Base-by-base conservation (phyloP, 1,140 invertebrate species). In the Saccostrea cuccullata region DNA sequence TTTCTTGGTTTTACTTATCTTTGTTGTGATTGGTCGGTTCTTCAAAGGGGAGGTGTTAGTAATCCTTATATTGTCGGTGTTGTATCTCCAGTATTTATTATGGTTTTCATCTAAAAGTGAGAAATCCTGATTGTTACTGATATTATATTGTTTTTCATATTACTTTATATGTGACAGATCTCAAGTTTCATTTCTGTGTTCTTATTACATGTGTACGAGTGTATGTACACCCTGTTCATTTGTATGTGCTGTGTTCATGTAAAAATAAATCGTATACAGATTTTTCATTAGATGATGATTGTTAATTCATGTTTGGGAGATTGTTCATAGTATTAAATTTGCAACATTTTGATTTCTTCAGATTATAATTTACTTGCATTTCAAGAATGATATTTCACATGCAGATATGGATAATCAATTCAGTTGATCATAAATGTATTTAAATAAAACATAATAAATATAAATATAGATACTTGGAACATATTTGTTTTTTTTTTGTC, bases 31-130 rank as follows among this genome's bases (percentile, higher is more conserved):
- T 84, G 82, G 86, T 47, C 26, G 60, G 11, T 77, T 87, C 40
- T 77, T 87, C 60, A 87, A 84, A 67, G 86, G 86, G 47, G 82
- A 83, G 60, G 82, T 87, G 13, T 23, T 87, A 20, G 60, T 84
- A 60, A 60, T 87, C 15, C 60, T 77, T n/a, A 23, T 87, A 23
- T 8, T 87, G 40, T 82, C 86, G 26, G 60, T 56, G 26, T 67
- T 60, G 36, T 60, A 83, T 55, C 36, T 77, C 13, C 55, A 60
- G 23, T 87, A 87, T 87, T 30, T 87, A 0, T 87, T 82, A 17
- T 87, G 82, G 77, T 87, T 87, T 87, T 77, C 86, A 47, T 55
- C 40, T 23, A 83, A 55, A 83, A 83, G n/a, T 55, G 82, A 83
- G 82, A 83, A 83, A 83, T 83, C 55, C 17, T 47, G 11, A 83